Conservation (phyloP, 2,113 vertebrate species). For the Crocuta crocuta region DNA sequence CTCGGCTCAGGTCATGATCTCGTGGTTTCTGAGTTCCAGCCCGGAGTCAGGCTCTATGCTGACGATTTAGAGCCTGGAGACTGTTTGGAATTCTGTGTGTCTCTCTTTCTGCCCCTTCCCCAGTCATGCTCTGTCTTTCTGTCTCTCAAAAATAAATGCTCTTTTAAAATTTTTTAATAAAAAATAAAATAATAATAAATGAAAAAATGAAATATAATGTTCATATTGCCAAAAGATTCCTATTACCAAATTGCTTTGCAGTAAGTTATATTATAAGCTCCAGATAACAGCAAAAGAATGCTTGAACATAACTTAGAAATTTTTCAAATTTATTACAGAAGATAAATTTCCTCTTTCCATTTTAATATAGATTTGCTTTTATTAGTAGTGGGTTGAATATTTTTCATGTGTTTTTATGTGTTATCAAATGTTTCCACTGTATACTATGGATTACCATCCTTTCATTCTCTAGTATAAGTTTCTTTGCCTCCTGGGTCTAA, state of each 20-base stretch:
- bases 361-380: background rate
- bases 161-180: too few species aligned
- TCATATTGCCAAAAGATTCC: background rate
- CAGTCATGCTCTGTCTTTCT: too few species aligned
- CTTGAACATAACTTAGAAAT: background rate
- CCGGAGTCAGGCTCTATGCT: too few species aligned
- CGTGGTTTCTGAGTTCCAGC: too few species aligned
- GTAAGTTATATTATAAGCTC: background rate
- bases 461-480: background rate
- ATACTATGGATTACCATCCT: background rate
- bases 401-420: background rate
- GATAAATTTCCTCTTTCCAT: background rate
- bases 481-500: background rate
- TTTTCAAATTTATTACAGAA: background rate
- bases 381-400: background rate
- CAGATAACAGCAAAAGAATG: background rate
- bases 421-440: background rate
- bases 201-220: background rate
- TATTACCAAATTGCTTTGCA: background rate
- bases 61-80: too few species aligned
- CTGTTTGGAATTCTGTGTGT: too few species aligned
- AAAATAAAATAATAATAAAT: background rate
- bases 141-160: too few species aligned
- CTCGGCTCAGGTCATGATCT: too few species aligned
- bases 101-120: too few species aligned